phyloP scores from a whole-genome alignment of 1,140 invertebrate species.

The Diuraphis noxia region DNA sequence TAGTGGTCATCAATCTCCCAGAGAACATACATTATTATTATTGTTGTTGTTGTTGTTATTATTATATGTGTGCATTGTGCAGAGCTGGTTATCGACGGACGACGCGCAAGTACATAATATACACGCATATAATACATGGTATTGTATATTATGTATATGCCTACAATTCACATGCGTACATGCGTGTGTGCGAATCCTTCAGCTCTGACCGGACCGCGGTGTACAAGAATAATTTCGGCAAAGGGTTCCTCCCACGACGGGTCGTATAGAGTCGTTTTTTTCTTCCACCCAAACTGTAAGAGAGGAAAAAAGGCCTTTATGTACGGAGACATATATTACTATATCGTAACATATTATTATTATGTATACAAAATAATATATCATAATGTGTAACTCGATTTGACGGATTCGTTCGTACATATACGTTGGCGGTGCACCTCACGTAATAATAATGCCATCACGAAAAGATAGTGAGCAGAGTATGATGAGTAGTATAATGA shows the following conservation, averaged over 20 bases:
- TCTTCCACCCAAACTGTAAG: no score
- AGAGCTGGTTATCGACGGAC: neutral
- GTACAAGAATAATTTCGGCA: neutral
- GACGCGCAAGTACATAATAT: neutral
- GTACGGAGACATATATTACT: neutral
- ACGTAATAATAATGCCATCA: neutral
- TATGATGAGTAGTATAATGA: no score
- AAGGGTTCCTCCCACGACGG: neutral
- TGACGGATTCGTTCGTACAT: neutral
- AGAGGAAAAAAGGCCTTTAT: neutral
- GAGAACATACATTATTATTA: neutral
- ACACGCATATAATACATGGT: neutral
- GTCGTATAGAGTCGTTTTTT: no score
- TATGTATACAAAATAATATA: neutral
- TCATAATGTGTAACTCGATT: neutral
- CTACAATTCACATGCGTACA: neutral
- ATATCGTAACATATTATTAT: neutral
- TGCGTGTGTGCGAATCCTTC: neutral
- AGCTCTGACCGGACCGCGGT: neutral
- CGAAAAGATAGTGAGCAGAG: neutral
- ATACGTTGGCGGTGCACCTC: no score
- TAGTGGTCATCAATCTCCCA: constrained; percentile 24
- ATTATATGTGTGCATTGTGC: neutral
- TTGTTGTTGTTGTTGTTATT: neutral
- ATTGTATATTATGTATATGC: neutral